Base-by-base conservation (phyloP, 2,113 vertebrate species). In the Coptodon bakossiorum region DNA sequence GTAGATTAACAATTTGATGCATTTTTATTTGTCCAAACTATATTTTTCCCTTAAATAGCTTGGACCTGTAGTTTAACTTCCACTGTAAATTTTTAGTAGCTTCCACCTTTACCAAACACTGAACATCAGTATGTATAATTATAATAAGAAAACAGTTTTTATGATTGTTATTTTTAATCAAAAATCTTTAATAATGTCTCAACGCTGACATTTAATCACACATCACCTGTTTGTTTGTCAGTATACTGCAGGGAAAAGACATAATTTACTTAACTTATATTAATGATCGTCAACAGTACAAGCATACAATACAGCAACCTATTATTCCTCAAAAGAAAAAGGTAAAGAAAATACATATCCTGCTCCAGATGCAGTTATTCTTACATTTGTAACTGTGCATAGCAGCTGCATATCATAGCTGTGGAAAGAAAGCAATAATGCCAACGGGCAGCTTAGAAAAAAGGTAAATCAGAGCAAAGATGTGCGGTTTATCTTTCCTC, bases 391-490 rank as follows among this genome's bases (percentile, higher is more conserved):
- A 73, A 80, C 50, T 53, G 40, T 81, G 83, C 80, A 48, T 73
- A 84, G 84, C 90, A 93, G 92, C 86, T 90, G 92, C 48, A 84
- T 34, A 78, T 71, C 22, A 17, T 56, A 59, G 52, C n/a, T 83
- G 48, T 66, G 73, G 24, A 81, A 29, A 81, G 43, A 86, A 34
- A 91, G 86, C 81, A 31, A 85, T 59, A 54, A 50, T 61, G 86
- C 91, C 90, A 63, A 38, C 40, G 82, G 88, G 85, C 73, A 86
- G 68, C 66, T 80, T 48, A 40, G 83, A 90, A 83, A 43, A 88
- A 90, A 95, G 86, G 90, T 93, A 92, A 92, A 94, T 88, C 91
- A 89, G 86, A 82, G 86, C 57, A 90, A 88, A 90, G 84, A 91
- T 90, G 86, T 88, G 86, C 82, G 27, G 85, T 93, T 94, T 79